phyloP scores from a whole-genome alignment of 2,888 invertebrate genomes.

The Harmothoe impar region DNA sequence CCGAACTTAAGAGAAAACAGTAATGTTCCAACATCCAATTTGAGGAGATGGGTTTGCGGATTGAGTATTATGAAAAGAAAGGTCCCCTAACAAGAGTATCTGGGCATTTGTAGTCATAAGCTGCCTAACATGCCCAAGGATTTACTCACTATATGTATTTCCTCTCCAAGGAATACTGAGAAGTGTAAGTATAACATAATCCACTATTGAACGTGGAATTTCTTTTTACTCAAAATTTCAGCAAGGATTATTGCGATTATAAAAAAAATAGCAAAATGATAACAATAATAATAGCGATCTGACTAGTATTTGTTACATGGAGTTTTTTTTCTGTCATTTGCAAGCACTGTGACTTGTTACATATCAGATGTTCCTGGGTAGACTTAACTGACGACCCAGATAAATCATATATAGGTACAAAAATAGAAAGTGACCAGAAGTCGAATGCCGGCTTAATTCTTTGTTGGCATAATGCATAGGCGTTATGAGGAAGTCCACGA shows the following conservation, averaged over 20 bases:
- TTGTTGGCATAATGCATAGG: constrained; percentile 22
- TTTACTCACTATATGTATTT: no score
- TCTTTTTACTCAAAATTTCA: no score
- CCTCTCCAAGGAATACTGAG: no score
- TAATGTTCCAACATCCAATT: background rate
- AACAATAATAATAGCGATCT: background rate
- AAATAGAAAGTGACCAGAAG: constrained; percentile 21
- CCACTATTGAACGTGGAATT: no score
- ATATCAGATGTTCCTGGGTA: background rate
- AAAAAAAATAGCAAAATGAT: background rate
- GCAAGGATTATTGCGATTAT: background rate
- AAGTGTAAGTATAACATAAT: no score
- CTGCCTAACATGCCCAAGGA: no score
- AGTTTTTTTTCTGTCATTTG: background rate
- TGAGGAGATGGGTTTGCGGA: background rate
- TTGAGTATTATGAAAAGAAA: background rate
- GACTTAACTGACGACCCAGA: background rate
- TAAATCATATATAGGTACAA: background rate
- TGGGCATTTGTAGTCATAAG: background rate
- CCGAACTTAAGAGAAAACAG: background rate
- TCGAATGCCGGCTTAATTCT: constrained; percentile 9
- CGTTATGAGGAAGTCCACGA: background rate
- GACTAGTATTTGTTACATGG: background rate
- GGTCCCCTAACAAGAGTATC: background rate
- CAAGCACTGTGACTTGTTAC: background rate